A percentile compares a stretch with the other conserved stretches of the same genome.
phyloP scores from a whole-genome alignment of 2,888 invertebrate species.

The Ormyrus pomaceus region DNA sequence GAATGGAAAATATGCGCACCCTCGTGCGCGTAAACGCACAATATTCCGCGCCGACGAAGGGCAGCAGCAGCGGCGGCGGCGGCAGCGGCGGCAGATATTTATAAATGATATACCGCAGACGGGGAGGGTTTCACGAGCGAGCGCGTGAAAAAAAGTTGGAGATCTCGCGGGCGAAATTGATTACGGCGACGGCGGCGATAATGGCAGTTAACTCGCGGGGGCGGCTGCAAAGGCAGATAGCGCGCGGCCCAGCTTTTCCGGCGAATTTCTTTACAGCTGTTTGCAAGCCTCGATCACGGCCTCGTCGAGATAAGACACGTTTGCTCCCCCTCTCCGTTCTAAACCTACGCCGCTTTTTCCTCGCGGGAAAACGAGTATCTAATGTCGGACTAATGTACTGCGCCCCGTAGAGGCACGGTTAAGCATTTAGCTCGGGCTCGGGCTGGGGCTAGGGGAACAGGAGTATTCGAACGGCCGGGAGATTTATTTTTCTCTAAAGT shows the following conservation, averaged over 20 bases:
- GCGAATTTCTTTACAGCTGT: constrained; percentile 53
- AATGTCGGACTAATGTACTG: constrained; percentile 14
- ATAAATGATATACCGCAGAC: too few species aligned
- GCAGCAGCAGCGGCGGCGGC: too few species aligned
- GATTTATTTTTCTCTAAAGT: constrained; percentile 44
- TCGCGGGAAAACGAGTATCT: constrained; percentile 17
- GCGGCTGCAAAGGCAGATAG: constrained; percentile 30
- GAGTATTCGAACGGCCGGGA: background rate
- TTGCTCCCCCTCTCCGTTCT: background rate
- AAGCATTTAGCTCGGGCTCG: too few species aligned
- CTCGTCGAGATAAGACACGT: constrained; percentile 49
- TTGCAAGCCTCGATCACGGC: constrained; percentile 40
- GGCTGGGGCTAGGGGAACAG: too few species aligned
- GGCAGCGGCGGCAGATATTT: too few species aligned
- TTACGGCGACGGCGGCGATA: constrained; percentile 34
- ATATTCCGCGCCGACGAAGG: too few species aligned
- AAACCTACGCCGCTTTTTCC: constrained; percentile 14
- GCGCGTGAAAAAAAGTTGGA: background rate
- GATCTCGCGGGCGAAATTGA: constrained; percentile 40
- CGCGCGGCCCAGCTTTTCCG: constrained; percentile 21
- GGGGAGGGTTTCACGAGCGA: too few species aligned
- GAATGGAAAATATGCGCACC: constrained; percentile 22
- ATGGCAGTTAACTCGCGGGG: constrained; percentile 26
- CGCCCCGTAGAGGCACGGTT: too few species aligned
- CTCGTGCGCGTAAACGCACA: background rate